phyloP scores from a whole-genome alignment of 92 coral and sea anemone species.

The Zoanthus sansibaricus region DNA sequence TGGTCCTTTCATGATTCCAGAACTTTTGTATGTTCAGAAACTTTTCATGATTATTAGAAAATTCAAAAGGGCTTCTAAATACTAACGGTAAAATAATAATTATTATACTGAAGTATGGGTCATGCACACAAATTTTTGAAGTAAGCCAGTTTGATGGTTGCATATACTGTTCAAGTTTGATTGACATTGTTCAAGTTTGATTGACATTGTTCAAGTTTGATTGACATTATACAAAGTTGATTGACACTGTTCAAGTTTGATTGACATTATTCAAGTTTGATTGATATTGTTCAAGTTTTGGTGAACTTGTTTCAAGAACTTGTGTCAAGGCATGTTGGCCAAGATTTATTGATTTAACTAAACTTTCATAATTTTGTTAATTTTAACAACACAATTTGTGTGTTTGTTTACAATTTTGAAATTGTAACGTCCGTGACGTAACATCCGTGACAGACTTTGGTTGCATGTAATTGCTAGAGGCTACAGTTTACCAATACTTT shows the following conservation, averaged over 20 bases:
- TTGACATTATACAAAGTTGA: no score
- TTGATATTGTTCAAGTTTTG: constrained; percentile 20
- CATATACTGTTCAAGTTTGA: no score
- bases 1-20: constrained; percentile 56
- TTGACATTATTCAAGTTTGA: constrained; percentile 9
- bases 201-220: no score
- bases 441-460: constrained; percentile 14
- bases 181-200: no score
- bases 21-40: constrained; percentile 16
- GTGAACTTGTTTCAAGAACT: constrained; percentile 6
- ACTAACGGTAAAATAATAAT: constrained; percentile 1
- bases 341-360: neutral
- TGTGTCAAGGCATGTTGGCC: neutral
- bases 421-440: constrained; percentile 37
- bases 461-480: neutral
- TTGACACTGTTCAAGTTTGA: neutral
- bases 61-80: constrained; percentile 4
- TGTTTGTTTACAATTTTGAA: neutral
- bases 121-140: neutral
- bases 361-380: neutral
- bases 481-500: neutral
- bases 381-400: neutral
- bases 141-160: neutral
- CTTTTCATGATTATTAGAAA: constrained; percentile 12
- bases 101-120: neutral